Evolutionary conservation across 2,113 vertebrate species (phyloP).

Genomic region (Carassius carassius): DNA sequence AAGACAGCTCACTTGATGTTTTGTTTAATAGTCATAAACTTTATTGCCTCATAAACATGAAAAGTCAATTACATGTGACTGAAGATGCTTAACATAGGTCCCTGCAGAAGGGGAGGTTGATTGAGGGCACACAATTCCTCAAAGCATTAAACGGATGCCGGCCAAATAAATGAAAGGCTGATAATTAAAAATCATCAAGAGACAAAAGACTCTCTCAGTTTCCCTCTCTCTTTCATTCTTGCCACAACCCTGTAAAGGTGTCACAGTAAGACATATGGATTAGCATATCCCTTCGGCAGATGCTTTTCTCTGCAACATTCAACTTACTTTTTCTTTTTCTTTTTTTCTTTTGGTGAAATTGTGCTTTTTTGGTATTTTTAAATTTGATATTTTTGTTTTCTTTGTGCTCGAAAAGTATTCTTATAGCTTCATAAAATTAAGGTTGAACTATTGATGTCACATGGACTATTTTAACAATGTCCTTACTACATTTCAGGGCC

Average conservation of each 20-base stretch:
- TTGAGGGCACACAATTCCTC: slow-evolving; percentile 70
- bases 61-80: slow-evolving; percentile 77
- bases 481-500: too few species aligned
- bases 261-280: slow-evolving; percentile 23
- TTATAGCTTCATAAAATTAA: too few species aligned
- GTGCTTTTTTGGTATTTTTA: too few species aligned
- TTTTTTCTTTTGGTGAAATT: too few species aligned
- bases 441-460: too few species aligned
- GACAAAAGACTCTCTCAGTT: slow-evolving; percentile 29
- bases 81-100: slow-evolving; percentile 63
- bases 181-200: slow-evolving; percentile 69
- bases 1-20: slow-evolving; percentile 70
- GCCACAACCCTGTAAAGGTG: slow-evolving; percentile 42
- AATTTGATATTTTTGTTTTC: too few species aligned
- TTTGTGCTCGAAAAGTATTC: too few species aligned
- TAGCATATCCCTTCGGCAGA: not conserved
- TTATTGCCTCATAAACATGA: slow-evolving; percentile 73
- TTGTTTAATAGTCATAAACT: slow-evolving; percentile 78
- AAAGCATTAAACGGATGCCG: slow-evolving; percentile 66
- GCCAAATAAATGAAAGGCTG: slow-evolving; percentile 69
- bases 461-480: too few species aligned
- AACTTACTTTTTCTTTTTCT: not conserved
- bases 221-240: slow-evolving; percentile 29
- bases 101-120: slow-evolving; percentile 69
- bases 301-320: not conserved